These are phyloP conservation scores for Coremacera marginata DNA, from an alignment of 2,888 invertebrate species.

Conservation along the genomic window DNA sequence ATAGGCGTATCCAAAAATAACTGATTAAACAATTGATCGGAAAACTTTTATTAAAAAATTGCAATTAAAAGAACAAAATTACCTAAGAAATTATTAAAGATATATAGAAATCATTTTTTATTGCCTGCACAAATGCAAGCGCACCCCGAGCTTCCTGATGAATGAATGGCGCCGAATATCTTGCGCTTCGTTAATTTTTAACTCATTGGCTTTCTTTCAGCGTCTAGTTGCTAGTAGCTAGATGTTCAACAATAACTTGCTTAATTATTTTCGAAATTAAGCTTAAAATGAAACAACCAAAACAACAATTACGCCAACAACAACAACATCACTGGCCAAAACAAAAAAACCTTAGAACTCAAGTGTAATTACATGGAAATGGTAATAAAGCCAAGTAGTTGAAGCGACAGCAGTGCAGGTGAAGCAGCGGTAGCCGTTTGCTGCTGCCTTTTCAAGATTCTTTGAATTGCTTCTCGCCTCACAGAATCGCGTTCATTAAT, in stretches of 20 bases:
- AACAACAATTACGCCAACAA: background rate
- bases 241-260: no score
- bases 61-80: no score
- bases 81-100: no score
- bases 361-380: background rate
- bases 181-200: background rate
- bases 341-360: background rate
- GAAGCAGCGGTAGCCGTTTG: background rate
- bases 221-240: no score
- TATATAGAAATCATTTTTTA: background rate
- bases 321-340: background rate
- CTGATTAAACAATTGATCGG: no score
- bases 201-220: no score
- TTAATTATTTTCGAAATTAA: background rate
- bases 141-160: background rate
- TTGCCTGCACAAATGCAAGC: background rate
- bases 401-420: background rate
- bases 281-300: background rate
- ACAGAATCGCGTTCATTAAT: background rate
- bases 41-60: no score
- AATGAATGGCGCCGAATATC: background rate
- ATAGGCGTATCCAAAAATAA: no score
- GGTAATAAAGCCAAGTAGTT: background rate
- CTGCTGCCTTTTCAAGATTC: background rate
- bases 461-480: constrained; percentile 22